Percentiles rank a stretch among this genome's conserved stretches.
Conservation (phyloP, 2,113 vertebrate species). For the Seriola dumerili region DNA sequence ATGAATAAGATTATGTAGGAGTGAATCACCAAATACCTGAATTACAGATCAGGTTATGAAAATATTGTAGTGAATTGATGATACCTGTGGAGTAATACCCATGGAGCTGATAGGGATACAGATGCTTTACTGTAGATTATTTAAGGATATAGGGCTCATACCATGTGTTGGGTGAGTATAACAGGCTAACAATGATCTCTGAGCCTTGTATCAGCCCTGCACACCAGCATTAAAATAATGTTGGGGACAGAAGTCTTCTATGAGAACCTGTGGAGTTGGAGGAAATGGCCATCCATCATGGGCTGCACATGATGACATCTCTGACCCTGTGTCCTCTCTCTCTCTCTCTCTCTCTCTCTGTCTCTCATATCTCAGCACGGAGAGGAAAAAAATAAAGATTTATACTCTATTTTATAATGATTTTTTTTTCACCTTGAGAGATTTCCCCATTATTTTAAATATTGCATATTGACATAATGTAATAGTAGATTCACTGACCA, state of each 20-base stretch:
- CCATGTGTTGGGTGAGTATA: neutral
- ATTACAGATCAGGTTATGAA: no score
- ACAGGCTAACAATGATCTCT: neutral
- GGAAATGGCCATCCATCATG: conserved; percentile 53
- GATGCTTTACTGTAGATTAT: neutral
- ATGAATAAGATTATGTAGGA: neutral
- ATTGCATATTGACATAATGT: no score
- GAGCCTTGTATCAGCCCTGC: neutral
- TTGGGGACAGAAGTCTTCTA: conserved; percentile 21
- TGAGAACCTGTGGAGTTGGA: conserved; percentile 41
- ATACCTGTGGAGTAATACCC: neutral
- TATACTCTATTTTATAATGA: neutral
- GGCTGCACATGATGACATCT: conserved; percentile 48
- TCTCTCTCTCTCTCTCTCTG: neutral
- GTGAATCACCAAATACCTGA: no score
- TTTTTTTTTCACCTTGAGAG: conserved; percentile 3
- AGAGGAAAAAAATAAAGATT: neutral
- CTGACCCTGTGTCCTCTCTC: conserved; percentile 39
- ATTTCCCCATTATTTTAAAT: neutral
- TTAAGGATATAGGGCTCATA: neutral
- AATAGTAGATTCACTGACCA: neutral
- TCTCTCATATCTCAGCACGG: neutral
- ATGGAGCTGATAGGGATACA: neutral
- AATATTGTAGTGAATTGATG: no score
- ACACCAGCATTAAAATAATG: conserved; percentile 7